Evolutionary conservation across 2,888 invertebrate genomes (phyloP).

Genomic region (Noctua janthe): DNA sequence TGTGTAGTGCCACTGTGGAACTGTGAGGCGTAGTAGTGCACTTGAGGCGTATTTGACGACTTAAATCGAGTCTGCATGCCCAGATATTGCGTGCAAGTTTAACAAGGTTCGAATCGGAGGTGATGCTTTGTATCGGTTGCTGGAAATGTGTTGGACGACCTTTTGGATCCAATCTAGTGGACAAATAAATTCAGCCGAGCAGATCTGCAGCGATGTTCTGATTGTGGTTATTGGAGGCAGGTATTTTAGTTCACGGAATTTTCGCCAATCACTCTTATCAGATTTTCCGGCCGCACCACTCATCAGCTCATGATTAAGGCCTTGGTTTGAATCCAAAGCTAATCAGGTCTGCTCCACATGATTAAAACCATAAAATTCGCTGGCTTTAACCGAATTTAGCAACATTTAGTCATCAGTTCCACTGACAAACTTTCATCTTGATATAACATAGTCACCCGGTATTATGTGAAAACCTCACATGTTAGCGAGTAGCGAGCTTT

Average conservation of each 20-base stretch:
- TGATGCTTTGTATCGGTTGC: not conserved
- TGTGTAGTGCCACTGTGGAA: conserved; percentile 69
- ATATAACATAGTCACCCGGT: conserved; percentile 35
- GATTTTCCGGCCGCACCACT: not conserved
- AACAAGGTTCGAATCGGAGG: conserved; percentile 33
- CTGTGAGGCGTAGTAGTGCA: conserved; percentile 69
- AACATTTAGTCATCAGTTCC: conserved; percentile 9
- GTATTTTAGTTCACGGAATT: not conserved
- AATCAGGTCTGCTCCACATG: not conserved
- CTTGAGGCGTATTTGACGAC: conserved; percentile 68
- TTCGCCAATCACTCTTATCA: not conserved
- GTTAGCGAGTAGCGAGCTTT: conserved; percentile 65
- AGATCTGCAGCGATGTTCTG: not conserved
- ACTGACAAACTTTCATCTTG: conserved; percentile 30
- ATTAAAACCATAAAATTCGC: not conserved
- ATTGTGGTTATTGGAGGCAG: not conserved
- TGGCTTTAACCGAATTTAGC: not conserved
- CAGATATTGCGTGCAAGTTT: conserved; percentile 45
- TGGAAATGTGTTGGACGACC: not conserved
- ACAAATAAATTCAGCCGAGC: not conserved
- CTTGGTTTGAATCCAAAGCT: not conserved
- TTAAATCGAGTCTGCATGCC: conserved; percentile 53
- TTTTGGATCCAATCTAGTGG: not conserved
- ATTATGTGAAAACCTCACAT: conserved; percentile 64
- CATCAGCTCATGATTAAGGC: conserved; percentile 1